Percentiles rank a stretch among this genome's conserved stretches.
phyloP scores from a whole-genome alignment of 2,888 invertebrate species.

The Sarcophaga caerulescens region DNA sequence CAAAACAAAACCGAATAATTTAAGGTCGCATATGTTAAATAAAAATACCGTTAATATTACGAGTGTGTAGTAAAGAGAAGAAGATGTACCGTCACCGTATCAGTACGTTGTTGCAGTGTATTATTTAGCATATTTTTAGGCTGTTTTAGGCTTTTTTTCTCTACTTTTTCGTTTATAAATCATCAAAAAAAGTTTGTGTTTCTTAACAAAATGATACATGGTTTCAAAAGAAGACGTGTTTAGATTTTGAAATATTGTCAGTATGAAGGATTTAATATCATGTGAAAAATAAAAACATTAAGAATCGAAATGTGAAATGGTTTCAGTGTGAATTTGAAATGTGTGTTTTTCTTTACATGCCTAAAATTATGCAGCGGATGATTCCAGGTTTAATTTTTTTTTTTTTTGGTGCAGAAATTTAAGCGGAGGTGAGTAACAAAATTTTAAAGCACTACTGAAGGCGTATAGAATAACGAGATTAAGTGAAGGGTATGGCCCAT shows the following conservation, averaged over 20 bases:
- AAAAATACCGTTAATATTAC: background rate
- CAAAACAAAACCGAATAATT: conserved; percentile 4
- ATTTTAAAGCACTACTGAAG: no score
- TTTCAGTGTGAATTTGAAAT: no score
- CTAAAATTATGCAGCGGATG: no score
- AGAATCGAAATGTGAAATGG: no score
- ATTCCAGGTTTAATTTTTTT: no score
- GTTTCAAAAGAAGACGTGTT: conserved; percentile 6
- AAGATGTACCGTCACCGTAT: background rate
- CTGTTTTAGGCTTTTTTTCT: background rate
- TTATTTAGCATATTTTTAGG: conserved; percentile 28
- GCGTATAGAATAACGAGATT: no score
- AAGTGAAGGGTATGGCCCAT: no score
- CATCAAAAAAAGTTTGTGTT: background rate
- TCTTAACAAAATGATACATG: conserved; percentile 3
- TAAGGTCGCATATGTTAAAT: conserved; percentile 8
- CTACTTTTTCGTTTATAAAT: background rate
- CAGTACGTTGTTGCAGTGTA: background rate
- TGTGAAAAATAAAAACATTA: no score
- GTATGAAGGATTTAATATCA: no score
- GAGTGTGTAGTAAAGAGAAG: background rate
- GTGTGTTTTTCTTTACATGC: no score
- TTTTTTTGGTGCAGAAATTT: no score
- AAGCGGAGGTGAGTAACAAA: no score
- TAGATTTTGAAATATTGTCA: background rate